A percentile compares a stretch with the other conserved stretches of the same genome.
Conservation (phyloP, 2,113 vertebrate genomes). For the Chloebia gouldiae region DNA sequence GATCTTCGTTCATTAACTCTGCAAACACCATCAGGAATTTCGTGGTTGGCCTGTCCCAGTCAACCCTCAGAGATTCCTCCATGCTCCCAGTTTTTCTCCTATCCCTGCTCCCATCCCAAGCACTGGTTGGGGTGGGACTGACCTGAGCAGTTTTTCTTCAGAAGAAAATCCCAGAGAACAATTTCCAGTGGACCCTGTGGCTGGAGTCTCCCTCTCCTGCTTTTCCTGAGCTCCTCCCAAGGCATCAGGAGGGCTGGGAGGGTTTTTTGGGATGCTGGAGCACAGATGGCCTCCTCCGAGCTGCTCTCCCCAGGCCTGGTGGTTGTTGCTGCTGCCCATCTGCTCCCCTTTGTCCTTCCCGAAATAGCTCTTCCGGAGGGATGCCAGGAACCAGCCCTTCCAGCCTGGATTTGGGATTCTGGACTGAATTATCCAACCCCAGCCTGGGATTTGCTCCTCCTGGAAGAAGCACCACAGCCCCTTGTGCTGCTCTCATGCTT, state of each 20-base stretch:
- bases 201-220: neutral
- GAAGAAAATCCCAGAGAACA: neutral
- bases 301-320: neutral
- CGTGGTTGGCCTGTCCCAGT: neutral
- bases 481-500: neutral
- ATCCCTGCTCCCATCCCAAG: fast-evolving
- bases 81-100: neutral
- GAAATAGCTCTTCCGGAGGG: fast-evolving
- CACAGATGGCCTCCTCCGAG: slow-evolving; percentile 8
- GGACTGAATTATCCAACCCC: neutral
- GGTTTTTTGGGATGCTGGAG: neutral
- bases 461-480: neutral
- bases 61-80: neutral
- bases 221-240: neutral
- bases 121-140: neutral
- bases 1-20: neutral
- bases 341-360: slow-evolving; percentile 27
- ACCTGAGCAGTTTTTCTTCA: neutral
- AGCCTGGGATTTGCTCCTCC: neutral
- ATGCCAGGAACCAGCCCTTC: neutral
- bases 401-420: neutral
- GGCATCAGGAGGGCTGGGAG: neutral
- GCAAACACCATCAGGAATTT: neutral
- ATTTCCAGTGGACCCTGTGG: neutral
- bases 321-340: slow-evolving; percentile 6